These are phyloP conservation scores for Heterocephalus glaber DNA, from an alignment of 2,113 vertebrate species.

Conservation along the genomic window DNA sequence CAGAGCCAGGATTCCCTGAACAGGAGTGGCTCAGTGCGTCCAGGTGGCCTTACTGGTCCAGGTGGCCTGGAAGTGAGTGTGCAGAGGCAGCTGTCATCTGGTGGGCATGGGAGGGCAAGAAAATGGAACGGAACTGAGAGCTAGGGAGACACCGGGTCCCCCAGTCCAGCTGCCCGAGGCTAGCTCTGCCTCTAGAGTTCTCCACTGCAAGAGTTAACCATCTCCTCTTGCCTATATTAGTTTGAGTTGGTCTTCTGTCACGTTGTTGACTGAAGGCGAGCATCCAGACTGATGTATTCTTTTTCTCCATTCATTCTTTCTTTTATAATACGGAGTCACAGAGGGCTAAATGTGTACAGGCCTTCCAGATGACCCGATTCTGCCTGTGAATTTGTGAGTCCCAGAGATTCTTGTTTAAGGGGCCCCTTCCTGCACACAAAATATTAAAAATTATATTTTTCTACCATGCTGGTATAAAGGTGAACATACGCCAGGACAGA, in stretches of 20 bases:
- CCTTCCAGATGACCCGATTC: not conserved
- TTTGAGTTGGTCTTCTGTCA: not conserved
- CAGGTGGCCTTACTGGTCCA: not conserved
- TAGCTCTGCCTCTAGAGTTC: not conserved
- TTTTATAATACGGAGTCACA: not conserved
- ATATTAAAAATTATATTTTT: not conserved
- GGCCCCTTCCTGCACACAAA: not conserved
- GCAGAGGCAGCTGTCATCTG: not conserved
- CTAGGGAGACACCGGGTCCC: too few species aligned
- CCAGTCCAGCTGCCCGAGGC: not conserved
- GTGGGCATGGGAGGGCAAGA: too few species aligned
- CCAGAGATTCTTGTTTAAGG: not conserved
- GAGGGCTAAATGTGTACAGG: not conserved
- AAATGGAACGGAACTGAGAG: accelerated
- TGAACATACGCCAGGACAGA: not conserved
- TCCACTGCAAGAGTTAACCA: not conserved
- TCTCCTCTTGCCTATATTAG: not conserved
- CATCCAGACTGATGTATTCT: not conserved
- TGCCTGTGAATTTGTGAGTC: not conserved
- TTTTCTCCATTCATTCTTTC: not conserved
- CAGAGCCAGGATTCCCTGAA: not conserved
- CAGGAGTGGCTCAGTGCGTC: not conserved
- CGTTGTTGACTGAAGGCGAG: not conserved
- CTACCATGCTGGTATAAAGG: not conserved
- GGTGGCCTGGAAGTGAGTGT: not conserved